Conservation (phyloP, 2,888 invertebrate species). For the Argyresthia goedartella region DNA sequence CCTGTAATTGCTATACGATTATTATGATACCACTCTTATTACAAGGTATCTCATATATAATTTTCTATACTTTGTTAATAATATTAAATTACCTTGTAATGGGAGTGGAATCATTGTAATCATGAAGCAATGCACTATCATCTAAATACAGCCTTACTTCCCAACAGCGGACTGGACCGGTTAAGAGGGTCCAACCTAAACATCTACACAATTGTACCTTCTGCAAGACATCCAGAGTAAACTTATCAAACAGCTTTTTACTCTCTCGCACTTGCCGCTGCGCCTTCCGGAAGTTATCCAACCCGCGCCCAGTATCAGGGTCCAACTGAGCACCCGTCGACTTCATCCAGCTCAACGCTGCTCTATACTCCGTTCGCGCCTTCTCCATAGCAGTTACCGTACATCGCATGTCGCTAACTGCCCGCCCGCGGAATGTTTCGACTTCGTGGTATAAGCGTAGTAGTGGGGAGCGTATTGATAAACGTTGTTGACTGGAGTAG, state of each 20-base stretch:
- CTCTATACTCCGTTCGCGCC: conserved; percentile 95
- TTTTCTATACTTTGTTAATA: too few species aligned
- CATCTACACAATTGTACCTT: too few species aligned
- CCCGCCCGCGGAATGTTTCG: conserved; percentile 96
- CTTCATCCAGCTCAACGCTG: conserved; percentile 98
- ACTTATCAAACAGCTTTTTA: conserved; percentile 92
- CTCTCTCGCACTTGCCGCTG: conserved; percentile 82
- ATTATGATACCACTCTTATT: too few species aligned
- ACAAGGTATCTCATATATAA: too few species aligned
- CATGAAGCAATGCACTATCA: too few species aligned
- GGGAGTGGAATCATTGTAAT: too few species aligned
- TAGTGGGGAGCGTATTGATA: conserved; percentile 88
- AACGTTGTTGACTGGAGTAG: conserved; percentile 92
- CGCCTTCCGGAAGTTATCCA: conserved; percentile 96
- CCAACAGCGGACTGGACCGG: too few species aligned
- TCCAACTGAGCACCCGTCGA: conserved; percentile 95
- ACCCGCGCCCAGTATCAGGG: conserved; percentile 95
- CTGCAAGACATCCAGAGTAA: conserved; percentile 95
- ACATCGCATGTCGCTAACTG: conserved; percentile 91
- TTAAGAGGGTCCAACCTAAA: too few species aligned
- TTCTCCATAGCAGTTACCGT: conserved; percentile 97
- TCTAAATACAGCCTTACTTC: too few species aligned
- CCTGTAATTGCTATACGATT: too few species aligned
- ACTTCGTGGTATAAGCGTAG: conserved; percentile 93
- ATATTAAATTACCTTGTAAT: too few species aligned